These are phyloP conservation scores for Anisognathus igniventris DNA, from an alignment of 2,797 vertebrate species.

Conservation along the genomic window DNA sequence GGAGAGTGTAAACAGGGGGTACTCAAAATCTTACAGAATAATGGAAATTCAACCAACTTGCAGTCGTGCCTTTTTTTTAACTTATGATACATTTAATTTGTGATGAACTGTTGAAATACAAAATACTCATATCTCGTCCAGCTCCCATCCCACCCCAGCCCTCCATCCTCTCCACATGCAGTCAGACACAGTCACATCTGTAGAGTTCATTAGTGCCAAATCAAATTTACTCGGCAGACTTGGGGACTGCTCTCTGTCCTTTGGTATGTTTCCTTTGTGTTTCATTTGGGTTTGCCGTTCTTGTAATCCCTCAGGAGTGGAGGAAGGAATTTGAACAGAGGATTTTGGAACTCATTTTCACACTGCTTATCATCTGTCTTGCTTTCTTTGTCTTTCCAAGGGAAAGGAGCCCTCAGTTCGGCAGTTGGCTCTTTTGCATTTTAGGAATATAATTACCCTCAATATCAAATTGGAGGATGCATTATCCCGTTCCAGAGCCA, in stretches of 20 bases:
- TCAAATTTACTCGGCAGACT: background rate
- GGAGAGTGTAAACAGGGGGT: background rate
- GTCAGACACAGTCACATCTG: background rate
- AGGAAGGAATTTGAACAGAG: background rate
- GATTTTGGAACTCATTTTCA: background rate
- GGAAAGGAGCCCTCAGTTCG: constrained; percentile 95
- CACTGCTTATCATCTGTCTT: background rate
- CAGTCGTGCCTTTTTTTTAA: background rate
- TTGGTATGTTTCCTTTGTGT: background rate
- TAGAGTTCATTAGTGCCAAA: background rate
- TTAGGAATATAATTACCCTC: constrained; percentile 92
- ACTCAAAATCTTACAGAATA: background rate
- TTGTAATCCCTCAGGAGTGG: background rate
- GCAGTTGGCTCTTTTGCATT: constrained; percentile 92
- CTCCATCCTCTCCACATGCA: background rate
- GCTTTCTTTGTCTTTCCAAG: constrained; percentile 66
- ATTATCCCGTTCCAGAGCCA: constrained; percentile 85
- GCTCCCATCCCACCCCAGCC: background rate
- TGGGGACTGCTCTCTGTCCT: background rate
- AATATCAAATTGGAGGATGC: constrained; percentile 94
- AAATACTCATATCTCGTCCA: background rate
- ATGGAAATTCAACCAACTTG: background rate
- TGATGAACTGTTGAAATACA: background rate
- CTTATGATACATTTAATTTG: background rate
- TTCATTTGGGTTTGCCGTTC: background rate